phyloP scores from a whole-genome alignment of 2,797 vertebrate species.

The Schizopygopsis pylzovi region DNA sequence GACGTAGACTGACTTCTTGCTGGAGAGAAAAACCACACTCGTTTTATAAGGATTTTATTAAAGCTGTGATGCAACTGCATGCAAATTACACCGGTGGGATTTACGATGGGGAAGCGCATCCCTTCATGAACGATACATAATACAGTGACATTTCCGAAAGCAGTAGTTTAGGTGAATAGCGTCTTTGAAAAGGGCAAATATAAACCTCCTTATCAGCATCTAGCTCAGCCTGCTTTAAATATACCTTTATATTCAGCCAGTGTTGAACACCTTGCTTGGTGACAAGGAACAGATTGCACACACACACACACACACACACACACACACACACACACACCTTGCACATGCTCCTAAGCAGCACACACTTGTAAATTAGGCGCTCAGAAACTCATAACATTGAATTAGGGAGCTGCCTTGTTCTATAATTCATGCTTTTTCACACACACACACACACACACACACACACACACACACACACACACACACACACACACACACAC shows the following conservation, averaged over 20 bases:
- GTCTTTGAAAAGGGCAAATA: constrained; percentile 33
- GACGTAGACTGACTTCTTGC: neutral
- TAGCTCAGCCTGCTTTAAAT: neutral
- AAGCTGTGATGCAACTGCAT: constrained; percentile 19
- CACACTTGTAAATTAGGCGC: constrained; percentile 56
- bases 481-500: neutral
- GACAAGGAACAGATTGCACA: constrained; percentile 37
- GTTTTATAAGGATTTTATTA: constrained; percentile 25
- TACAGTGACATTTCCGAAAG: constrained; percentile 40
- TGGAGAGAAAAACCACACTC: constrained; percentile 6
- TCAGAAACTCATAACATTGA: constrained; percentile 58
- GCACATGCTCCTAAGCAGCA: constrained; percentile 11
- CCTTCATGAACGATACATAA: neutral
- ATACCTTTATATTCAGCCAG: constrained; percentile 36
- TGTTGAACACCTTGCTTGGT: constrained; percentile 14
- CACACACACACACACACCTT: constrained; percentile 22
- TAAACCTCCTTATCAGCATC: constrained; percentile 28
- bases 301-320: constrained; percentile 30
- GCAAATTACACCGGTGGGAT: constrained; percentile 12
- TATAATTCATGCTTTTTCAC: constrained; percentile 57
- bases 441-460: neutral
- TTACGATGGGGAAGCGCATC: neutral
- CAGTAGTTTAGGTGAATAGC: constrained; percentile 22
- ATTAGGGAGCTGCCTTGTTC: constrained; percentile 53
- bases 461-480: constrained; percentile 27